A percentile compares a stretch with the other conserved stretches of the same genome.
Conservation (phyloP, 2,113 vertebrate genomes). For the Machaerirhynchus nigripectus region DNA sequence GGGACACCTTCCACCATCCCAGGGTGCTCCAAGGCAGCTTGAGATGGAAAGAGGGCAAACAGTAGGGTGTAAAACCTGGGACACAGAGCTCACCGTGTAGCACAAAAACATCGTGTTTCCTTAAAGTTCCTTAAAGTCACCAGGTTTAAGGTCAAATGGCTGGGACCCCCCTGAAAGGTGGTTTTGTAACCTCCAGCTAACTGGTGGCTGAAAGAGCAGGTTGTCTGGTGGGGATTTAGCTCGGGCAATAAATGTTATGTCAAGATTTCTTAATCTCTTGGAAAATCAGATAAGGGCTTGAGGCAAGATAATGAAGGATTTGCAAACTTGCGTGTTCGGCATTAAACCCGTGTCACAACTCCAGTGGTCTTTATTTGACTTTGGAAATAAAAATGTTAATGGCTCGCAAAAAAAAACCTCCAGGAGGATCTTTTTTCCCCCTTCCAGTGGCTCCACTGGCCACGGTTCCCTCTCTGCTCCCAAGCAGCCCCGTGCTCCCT, state of each 20-base stretch:
- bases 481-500: not conserved
- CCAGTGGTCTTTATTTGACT: not conserved
- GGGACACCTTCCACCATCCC: not conserved
- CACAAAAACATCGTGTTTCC: fast-evolving
- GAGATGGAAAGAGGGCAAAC: not conserved
- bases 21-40: not conserved
- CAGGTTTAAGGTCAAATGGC: not conserved
- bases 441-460: not conserved
- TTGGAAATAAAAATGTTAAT: not conserved
- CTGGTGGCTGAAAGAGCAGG: not conserved
- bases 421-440: fast-evolving
- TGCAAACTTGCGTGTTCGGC: not conserved
- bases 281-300: constrained; percentile 43
- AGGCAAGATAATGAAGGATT: not conserved
- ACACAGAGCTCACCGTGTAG: fast-evolving
- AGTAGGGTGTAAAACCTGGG: not conserved
- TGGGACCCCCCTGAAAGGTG: not conserved
- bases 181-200: not conserved
- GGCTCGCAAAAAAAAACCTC: not conserved
- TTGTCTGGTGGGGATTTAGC: not conserved
- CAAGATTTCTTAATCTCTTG: constrained; percentile 56
- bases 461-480: not conserved
- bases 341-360: not conserved
- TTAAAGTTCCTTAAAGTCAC: not conserved
- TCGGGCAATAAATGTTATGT: not conserved